Evolutionary conservation across 2,797 vertebrate species (phyloP).

Genomic region (Muscicapa striata): DNA sequence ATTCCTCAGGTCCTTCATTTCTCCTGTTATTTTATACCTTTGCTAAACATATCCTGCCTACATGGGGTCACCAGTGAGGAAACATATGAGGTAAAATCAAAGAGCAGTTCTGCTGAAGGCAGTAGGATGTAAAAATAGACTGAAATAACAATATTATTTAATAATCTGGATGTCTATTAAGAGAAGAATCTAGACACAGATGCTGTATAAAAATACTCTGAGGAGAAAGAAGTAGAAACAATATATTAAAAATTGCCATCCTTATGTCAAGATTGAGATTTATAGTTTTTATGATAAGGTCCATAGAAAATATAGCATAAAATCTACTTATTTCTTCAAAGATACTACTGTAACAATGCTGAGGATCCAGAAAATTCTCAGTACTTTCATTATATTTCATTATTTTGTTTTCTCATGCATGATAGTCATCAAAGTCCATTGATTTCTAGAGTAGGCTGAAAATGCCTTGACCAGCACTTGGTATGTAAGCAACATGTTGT

Average conservation of each 20-base stretch:
- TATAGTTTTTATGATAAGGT: not conserved
- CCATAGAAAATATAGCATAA: not conserved
- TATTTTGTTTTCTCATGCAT: not conserved
- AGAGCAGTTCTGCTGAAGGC: not conserved
- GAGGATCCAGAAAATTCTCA: not conserved
- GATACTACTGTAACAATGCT: not conserved
- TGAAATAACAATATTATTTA: not conserved
- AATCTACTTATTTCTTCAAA: not conserved
- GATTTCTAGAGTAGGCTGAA: not conserved
- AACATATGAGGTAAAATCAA: not conserved
- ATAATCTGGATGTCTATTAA: not conserved
- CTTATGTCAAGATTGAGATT: not conserved
- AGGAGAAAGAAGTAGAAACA: not conserved
- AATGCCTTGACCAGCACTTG: not conserved
- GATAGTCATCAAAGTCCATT: not conserved
- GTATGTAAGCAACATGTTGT: accelerated
- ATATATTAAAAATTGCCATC: not conserved
- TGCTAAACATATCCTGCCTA: not conserved
- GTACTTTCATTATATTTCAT: not conserved
- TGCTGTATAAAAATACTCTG: not conserved
- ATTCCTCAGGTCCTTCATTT: not conserved
- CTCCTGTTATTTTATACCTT: not conserved
- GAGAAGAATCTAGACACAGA: not conserved
- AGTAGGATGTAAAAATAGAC: not conserved
- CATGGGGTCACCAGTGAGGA: not conserved